Evolutionary conservation across 2,888 invertebrate genomes (phyloP), one percentile per base, ranked within the genome.

Genomic region (Eremobia ochroleuca): DNA sequence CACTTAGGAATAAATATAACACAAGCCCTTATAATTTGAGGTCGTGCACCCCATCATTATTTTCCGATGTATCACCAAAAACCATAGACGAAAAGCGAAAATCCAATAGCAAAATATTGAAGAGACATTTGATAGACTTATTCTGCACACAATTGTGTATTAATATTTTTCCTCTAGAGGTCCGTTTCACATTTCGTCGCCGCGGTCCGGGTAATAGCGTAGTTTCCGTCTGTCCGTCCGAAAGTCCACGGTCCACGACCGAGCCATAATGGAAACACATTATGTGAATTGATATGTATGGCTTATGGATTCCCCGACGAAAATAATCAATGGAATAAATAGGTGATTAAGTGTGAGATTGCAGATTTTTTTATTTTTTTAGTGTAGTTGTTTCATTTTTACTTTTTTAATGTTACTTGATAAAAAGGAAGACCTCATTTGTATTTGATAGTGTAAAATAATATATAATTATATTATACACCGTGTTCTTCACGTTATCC

Each of bases 261-360:
- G n/a, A 43, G 40, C 59, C 65, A 69, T 86, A 79, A 78, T 67
- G 81, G 73, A 71, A 83, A 77, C 68, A 74, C 79, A 85, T 88
- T 87, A 85, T 72, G 71, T 81, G 76, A 76, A 87, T 88, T 81
- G 79, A 87, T 82, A 82, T 85, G 73, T 82, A 82, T 85, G 73
- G 82, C 81, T 82, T 81, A 59, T 69, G 76, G 67, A 46, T 77
- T 72, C 49, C 43, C 73, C 70, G n/a, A 40, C 77, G 77, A 78
- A n/a, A n/a, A n/a, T n/a, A n/a, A n/a, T n/a, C n/a, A n/a, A 55
- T 78, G 15, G 43, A 66, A 61, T 61, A 46, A 28, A 76, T 55
- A 64, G 8, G 28, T 55, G 15, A 59, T 78, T 77, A 31, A 15
- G 13, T 40, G 15, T 61, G 21, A 31, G 15, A 52, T 66, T 37